Base-by-base conservation (phyloP, 2,797 vertebrate genomes). In the Phrynocephalus guinanensis region DNA sequence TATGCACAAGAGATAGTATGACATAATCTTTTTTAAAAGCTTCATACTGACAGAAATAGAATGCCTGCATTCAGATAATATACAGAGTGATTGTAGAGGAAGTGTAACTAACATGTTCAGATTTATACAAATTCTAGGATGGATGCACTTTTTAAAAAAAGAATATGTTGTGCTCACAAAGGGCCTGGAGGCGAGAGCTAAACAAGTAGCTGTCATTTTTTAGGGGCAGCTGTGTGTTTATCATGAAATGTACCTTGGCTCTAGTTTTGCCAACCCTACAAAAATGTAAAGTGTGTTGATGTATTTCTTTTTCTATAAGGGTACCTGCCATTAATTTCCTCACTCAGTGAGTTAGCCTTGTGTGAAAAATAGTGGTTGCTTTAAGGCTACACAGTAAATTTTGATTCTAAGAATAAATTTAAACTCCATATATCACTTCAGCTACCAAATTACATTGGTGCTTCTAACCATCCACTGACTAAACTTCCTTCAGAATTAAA, bases 261-360 rank as follows among this genome's bases (percentile, higher is more conserved):
- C 33, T 9, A 18, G 22, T 38, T 75, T 75, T 63, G 33, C 8
- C 75, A 38, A 48, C 38, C 38, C 44, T 18, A 30, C 38, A 73
- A 73, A 73, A 73, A 33, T 73, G 20, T 76, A 38, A 76, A 76
- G 48, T 76, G 75, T 48, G 75, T 76, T 76, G 72, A 76, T 76
- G 20, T 76, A 24, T 48, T 76, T 18, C 75, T 38, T 22, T 48
- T 76, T 76, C 44, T 76, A 48, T 24, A 76, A 48, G 38, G 38
- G 38, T 76, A 18, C 24, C 10, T 76, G 22, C 75, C 38, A 76
- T 76, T 44, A 48, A 48, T 76, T 48, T 26, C 75, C 22, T 76
- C 73, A 76, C 22, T 38, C 7, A 20, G 6, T 26, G 22, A 26
- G 38, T 6, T 73, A 5, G 38, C 8, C 38, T 63, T 2, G 60